Conservation (phyloP, 2,797 vertebrate species). For the Phrynocephalus vlangalii region DNA sequence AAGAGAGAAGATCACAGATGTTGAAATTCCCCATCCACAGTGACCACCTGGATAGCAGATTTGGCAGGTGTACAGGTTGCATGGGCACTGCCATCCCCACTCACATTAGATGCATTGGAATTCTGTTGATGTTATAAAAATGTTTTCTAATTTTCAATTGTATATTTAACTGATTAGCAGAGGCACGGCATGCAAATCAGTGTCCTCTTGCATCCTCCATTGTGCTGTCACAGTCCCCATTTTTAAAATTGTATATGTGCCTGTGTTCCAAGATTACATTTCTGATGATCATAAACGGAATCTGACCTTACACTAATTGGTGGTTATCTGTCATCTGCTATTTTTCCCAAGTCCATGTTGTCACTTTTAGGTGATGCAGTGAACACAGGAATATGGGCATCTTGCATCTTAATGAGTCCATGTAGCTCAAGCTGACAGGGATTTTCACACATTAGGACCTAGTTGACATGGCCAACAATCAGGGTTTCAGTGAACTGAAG, state of each 20-base stretch:
- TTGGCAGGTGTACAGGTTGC: not conserved
- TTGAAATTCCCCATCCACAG: not conserved
- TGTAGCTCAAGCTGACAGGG: too few relatives aligned
- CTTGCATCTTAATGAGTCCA: not conserved
- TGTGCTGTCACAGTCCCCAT: not conserved
- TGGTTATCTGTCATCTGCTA: not conserved
- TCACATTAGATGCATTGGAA: not conserved
- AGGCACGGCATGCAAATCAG: not conserved
- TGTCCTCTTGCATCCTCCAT: not conserved
- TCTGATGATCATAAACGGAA: not conserved
- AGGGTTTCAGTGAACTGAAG: too few relatives aligned
- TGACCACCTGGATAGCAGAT: not conserved
- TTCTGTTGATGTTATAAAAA: not conserved
- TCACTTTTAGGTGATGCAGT: not conserved
- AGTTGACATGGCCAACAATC: not conserved
- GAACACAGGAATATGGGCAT: not conserved
- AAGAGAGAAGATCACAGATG: not conserved
- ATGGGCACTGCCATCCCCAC: not conserved
- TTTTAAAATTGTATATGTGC: not conserved
- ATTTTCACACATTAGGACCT: not conserved
- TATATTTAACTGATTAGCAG: not conserved
- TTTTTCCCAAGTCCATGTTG: not conserved
- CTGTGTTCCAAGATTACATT: not conserved
- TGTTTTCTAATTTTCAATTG: not conserved
- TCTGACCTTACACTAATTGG: not conserved